phyloP scores from a whole-genome alignment of 53 echinoderm and acorn worm species.

The Paelopatides confundens region DNA sequence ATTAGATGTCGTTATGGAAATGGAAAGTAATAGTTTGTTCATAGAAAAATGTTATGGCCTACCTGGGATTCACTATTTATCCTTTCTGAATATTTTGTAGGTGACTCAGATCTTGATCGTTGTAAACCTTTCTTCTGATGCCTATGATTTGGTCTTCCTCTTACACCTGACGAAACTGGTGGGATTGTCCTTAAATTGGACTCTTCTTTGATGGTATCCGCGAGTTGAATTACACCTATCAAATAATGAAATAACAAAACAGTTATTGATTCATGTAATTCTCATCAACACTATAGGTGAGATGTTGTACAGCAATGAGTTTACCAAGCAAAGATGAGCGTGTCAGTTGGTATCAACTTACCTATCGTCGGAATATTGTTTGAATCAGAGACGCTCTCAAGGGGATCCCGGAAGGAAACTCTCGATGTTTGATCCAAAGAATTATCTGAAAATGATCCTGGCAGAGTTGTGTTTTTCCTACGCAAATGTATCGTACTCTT shows the following conservation, averaged over 20 bases:
- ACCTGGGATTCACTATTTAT: background rate
- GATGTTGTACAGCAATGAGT: no score
- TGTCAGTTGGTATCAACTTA: background rate
- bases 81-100: conserved; percentile 1
- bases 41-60: background rate
- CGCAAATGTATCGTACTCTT: background rate
- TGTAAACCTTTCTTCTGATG: background rate
- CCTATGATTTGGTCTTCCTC: background rate
- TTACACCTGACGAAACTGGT: background rate
- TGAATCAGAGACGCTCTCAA: conserved; percentile 16
- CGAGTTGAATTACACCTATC: conserved; percentile 15
- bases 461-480: background rate
- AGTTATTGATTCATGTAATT: no score
- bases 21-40: no score
- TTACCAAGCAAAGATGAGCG: no score
- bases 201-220: background rate
- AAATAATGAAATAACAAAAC: no score
- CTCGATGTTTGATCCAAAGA: background rate
- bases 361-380: conserved; percentile 25
- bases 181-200: background rate
- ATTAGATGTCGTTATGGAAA: no score
- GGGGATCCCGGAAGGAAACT: conserved; percentile 40
- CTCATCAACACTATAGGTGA: no score
- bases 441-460: conserved; percentile 10
- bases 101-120: background rate